These are phyloP conservation scores for Entomyzon cyanotis DNA, from an alignment of 2,113 vertebrate genomes.

Conservation along the genomic window DNA sequence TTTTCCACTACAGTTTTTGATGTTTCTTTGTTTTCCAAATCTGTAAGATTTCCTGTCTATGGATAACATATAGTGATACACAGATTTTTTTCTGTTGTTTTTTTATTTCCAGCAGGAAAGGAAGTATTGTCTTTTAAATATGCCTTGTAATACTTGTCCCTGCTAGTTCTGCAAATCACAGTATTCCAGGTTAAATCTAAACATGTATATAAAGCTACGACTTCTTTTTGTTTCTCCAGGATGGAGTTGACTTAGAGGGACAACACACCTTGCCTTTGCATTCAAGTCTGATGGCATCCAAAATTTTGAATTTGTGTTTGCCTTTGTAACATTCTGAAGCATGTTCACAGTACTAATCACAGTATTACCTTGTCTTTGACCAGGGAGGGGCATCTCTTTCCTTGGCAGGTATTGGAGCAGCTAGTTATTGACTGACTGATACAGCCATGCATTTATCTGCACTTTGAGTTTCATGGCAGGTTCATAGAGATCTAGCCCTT, in stretches of 20 bases:
- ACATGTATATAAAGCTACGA: neutral
- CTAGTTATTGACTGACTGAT: neutral
- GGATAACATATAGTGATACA: neutral
- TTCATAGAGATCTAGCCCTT: neutral
- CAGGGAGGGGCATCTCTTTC: neutral
- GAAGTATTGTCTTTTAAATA: neutral
- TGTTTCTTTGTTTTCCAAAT: neutral
- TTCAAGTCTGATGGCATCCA: neutral
- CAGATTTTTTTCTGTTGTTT: neutral
- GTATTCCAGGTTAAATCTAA: neutral
- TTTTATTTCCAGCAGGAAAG: neutral
- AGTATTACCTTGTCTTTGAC: neutral
- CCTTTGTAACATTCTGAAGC: neutral
- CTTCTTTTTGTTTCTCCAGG: neutral
- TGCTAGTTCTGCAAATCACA: neutral
- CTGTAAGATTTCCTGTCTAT: neutral
- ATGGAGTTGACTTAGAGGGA: neutral
- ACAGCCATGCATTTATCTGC: neutral
- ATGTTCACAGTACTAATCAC: neutral
- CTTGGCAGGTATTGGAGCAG: neutral
- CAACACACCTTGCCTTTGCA: neutral
- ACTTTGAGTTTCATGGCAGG: neutral
- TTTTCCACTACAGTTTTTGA: neutral
- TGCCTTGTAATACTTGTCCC: neutral
- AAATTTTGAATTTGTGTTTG: constrained; percentile 9